Base-by-base conservation (phyloP, 2,113 vertebrate species). In the Lophius piscatorius region DNA sequence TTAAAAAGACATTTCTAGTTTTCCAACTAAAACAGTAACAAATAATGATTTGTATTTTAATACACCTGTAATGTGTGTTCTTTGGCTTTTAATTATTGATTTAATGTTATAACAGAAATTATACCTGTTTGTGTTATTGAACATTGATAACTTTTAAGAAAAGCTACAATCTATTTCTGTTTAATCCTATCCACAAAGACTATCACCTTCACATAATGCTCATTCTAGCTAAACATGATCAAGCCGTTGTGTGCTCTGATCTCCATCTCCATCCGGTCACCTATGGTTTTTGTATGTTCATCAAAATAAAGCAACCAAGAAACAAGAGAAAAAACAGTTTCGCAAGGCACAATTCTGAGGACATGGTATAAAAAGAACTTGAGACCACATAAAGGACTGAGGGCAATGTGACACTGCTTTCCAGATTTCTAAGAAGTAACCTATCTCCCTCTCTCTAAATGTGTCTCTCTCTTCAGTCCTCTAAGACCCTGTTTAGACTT, bases 321-420 rank as follows among this genome's bases (percentile, higher is more conserved):
- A 81, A 60, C 40, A 65, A 82, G 70, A 75, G 55, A 35, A 64
- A 81, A 81, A 74, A 10, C 18, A 45, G 35, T 70, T 74, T 76
- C 76, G 85, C 70, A 75, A 54, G 4, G 26, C 34, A 67, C 38
- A 70, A 65, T 56, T 47, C 48, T 65, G 74, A 64, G 76, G 74
- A 80, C 61, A 57, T 63, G 16, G 35, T 70, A n/a, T 56, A 60
- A 68, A 74, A 75, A 56, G 65, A 57, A 65, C 45, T 34, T 1
- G 17, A 58, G 71, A 91, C 84, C 86, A 90, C 84, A 90, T 87
- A 50, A 87, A 87, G 79, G 29, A 51, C 33, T 38, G 35, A 52
- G 58, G 33, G 71, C 58, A 80, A 74, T 58, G 51, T 44, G 40
- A 63, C 54, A 63, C 81, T 74, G 50, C 29, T 77, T 65, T 76